Evolutionary conservation across 2,113 vertebrate species (phyloP), one percentile per base, ranked within the genome.

Genomic region (Antechinus stuartii): DNA sequence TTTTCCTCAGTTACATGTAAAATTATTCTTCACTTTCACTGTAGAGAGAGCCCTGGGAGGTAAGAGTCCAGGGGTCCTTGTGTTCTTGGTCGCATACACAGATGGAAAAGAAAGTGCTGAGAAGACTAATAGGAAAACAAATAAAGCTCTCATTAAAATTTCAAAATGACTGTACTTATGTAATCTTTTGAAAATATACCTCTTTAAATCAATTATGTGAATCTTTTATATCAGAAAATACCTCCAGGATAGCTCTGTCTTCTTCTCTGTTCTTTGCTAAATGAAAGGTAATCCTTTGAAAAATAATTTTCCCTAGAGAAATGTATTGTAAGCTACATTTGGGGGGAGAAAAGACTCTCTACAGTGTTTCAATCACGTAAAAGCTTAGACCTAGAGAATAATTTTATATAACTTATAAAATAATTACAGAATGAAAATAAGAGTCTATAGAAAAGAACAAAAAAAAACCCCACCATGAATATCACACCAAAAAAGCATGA

Each of bases 151-250:
- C 68, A 84, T 84, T 84, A 84, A 76, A 42, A 84, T 84, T 84
- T 84, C 68, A 84, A 84, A 84, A 84, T 84, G 68, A 84, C n/a
- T 84, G n/a, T 84, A 84, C 19, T 84, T 84, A 84, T 5, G 68
- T 84, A 84, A 84, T 84, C n/a, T 84, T 84, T 42, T 23, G n/a
- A 84, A 84, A 84, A 84, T 84, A 84, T 42, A 84, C n/a, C 68
- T 84, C n/a, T 84, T 84, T 84, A 84, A 84, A 84, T 42, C 68
- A 84, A 84, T 84, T 84, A 84, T 84, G 68, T 22, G 68, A 84
- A 84, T 84, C n/a, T 84, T 84, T 84, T 42, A 84, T 84, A 42
- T 9, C 68, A 84, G 68, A 84, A 76, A 76, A 76, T 42, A 42
- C n/a, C 68, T 76, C 35, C 7, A 76, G n/a, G n/a, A 84, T 84